Base-by-base conservation (phyloP, 2,113 vertebrate species). In the Bujurquina vittata region DNA sequence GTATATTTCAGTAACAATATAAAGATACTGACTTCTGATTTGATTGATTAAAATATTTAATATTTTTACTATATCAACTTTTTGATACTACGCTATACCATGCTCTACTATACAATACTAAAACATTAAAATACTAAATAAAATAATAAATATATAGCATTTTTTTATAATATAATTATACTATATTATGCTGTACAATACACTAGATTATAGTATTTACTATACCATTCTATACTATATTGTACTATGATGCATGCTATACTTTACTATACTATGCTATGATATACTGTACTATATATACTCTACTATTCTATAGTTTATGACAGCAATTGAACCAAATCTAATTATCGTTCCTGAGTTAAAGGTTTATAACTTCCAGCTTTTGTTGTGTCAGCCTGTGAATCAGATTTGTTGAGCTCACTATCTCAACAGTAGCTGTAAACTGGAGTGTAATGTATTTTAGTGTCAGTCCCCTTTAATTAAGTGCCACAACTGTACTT, bases 391-490 rank as follows among this genome's bases (percentile, higher is more conserved):
- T 65, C 17, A 65, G 60, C 40, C 65, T 60, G 22, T 62, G 20
- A 65, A 40, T 29, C 4, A 20, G 22, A 78, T 15, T 1, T 62
- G 52, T 52, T 84, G 22, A 65, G 17, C 55, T 78, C 14, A 17
- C 31, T 62, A 46, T 69, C 62, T 52, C 31, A 63, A 31, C 40
- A 31, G 11, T 7, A 3, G 3, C 49, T 61, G 20, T 60, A 6
- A 84, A 63, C 58, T 14, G 4, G 46, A 49, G 52, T 35, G 10
- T 33, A 35, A 83, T 79, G 33, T 67, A 55, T 76, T 83, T 26
- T 4, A 74, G 40, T 83, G 52, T 85, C 79, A 33, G 22, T 74
- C 77, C 33, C 54, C 63, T 83, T 79, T 89, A 88, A 89, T 85
- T 65, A 85, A 84, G 78, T 14, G 57, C 54, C 80, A 73, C 26